A percentile compares a stretch with the other conserved stretches of the same genome.
phyloP scores from a whole-genome alignment of 2,797 vertebrate species.

The Dendrocincla fuliginosa region DNA sequence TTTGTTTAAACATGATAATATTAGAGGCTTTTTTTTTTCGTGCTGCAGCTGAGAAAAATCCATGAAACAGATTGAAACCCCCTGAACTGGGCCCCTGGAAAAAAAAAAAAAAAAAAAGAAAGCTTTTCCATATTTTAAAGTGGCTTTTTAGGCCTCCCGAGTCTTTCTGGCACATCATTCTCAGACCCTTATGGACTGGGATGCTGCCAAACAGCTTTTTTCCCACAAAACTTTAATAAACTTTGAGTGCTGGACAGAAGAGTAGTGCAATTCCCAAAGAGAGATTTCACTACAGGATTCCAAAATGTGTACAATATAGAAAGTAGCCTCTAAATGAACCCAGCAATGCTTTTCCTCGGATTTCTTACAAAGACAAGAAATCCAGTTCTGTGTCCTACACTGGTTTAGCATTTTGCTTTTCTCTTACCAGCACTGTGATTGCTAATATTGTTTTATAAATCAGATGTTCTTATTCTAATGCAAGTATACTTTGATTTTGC shows the following conservation, averaged over 20 bases:
- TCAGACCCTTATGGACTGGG: slow-evolving; percentile 68
- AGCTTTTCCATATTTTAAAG: slow-evolving; percentile 50
- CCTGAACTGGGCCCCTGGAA: slow-evolving; percentile 15
- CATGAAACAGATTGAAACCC: slow-evolving; percentile 6
- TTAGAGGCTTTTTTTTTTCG: background rate
- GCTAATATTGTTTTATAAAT: background rate
- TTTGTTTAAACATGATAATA: background rate
- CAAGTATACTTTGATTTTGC: slow-evolving; percentile 40
- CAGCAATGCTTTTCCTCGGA: background rate
- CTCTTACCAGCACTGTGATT: background rate
- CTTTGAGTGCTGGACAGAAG: slow-evolving; percentile 42
- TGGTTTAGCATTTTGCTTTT: background rate
- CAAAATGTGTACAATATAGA: background rate
- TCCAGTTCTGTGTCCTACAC: background rate
- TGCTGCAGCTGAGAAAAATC: background rate
- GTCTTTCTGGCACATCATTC: slow-evolving; percentile 62
- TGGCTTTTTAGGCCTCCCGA: slow-evolving; percentile 17
- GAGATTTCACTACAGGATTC: slow-evolving; percentile 38
- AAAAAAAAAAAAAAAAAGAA: background rate
- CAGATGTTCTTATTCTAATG: background rate
- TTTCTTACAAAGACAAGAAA: background rate
- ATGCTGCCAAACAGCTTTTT: slow-evolving; percentile 67
- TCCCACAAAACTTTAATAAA: slow-evolving; percentile 71
- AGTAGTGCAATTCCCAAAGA: slow-evolving; percentile 53
- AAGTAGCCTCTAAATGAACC: slow-evolving; percentile 29